Evolutionary conservation across 2,888 invertebrate genomes (phyloP), one percentile per base, ranked within the genome.

Genomic region (Zele albiditarsus): DNA sequence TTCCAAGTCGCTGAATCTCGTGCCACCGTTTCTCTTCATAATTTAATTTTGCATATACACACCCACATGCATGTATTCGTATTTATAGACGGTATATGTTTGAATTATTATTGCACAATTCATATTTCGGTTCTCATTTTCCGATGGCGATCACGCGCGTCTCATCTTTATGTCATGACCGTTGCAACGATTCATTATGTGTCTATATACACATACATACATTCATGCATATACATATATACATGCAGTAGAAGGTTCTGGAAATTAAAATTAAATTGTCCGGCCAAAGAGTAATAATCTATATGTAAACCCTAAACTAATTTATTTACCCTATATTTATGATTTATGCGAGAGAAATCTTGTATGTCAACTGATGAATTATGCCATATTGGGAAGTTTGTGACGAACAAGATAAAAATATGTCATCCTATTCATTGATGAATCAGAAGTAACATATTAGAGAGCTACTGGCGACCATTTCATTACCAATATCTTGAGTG

Each of bases 1-100:
- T 74, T 75, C 75, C 71, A 38, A 75, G 68, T 68, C 75, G 75
- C 71, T 75, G 53, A 75, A 68, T 49, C 46, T 57, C 38, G 38
- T 46, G 46, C n/a, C 67, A 49, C 49, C 23, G 38, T 60, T 69
- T 58, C 33, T 57, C 31, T 58, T 49, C 6, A 25, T 38, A 28
- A 46, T 16, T 71, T 49, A 60, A 46, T 16, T 71, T 20, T 75
- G 27, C 46, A 12, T 25, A 10, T n/a, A 5, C 16, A 31, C 58
- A 20, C n/a, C 8, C 42, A 23, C 31, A 53, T 10, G n/a, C n/a
- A 20, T 53, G 53, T 53, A 4, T 23, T 23, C 20, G n/a, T 6
- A 20, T 20, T 20, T 53, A 23, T 10, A 20, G 2, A 23, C 20
- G 5, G 4, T 38, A 38, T 38, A 38, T 6, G 6, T 46, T 46